These are phyloP conservation scores for Cerceris ruficornis DNA, from an alignment of 2,888 invertebrate genomes.

Conservation along the genomic window DNA sequence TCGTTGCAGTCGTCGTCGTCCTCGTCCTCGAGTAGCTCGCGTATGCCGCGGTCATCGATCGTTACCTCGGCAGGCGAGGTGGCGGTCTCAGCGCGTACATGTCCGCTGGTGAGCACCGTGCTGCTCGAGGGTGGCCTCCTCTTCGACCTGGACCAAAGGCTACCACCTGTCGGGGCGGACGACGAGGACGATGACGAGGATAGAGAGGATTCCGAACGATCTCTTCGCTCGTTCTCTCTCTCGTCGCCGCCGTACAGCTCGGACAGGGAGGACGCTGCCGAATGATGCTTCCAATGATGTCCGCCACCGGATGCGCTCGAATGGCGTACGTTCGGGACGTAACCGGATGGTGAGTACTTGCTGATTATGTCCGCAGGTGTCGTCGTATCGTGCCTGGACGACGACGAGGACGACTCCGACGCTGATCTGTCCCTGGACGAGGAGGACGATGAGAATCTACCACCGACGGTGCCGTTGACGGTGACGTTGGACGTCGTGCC, in stretches of 20 bases:
- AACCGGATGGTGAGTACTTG: slow-evolving; percentile 90
- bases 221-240: slow-evolving; percentile 57
- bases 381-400: slow-evolving; percentile 37
- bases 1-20: slow-evolving; percentile 74
- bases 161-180: slow-evolving; percentile 48
- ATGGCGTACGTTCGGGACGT: slow-evolving; percentile 85
- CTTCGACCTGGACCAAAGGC: slow-evolving; percentile 64
- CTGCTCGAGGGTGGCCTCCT: slow-evolving; percentile 65
- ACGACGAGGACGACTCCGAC: slow-evolving; percentile 22
- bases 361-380: slow-evolving; percentile 85
- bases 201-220: slow-evolving; percentile 66
- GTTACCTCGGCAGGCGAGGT: slow-evolving; percentile 74
- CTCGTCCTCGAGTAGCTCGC: slow-evolving; percentile 67
- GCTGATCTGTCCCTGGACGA: slow-evolving; percentile 64
- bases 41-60: slow-evolving; percentile 53
- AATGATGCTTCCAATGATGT: slow-evolving; percentile 60
- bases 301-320: slow-evolving; percentile 41
- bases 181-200: slow-evolving; percentile 65
- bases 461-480: slow-evolving; percentile 52
- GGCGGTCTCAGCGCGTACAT: slow-evolving; percentile 67
- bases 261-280: slow-evolving; percentile 56
- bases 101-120: slow-evolving; percentile 70
- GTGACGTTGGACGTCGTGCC: slow-evolving; percentile 44
- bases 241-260: slow-evolving; percentile 73
- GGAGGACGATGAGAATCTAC: slow-evolving; percentile 62